Percentiles rank a stretch among this genome's conserved stretches.
Evolutionary conservation across 2,113 vertebrate genomes (phyloP).

Genomic region (Macrotus californicus): DNA sequence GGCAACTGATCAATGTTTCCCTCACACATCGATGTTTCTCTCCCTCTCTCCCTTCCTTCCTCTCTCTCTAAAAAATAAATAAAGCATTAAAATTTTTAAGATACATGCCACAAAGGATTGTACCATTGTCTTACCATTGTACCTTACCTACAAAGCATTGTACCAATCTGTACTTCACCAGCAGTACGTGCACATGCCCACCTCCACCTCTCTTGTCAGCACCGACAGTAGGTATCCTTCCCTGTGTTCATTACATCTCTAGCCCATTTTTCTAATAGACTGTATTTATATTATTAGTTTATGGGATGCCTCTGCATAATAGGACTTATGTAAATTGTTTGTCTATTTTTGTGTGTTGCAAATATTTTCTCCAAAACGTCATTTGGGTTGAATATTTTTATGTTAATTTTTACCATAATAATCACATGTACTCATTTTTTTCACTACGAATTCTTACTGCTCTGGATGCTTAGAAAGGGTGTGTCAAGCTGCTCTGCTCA

Average conservation of each 20-base stretch:
- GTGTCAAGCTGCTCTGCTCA: not conserved
- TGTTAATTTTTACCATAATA: not conserved
- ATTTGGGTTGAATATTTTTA: constrained; percentile 3
- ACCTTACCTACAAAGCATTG: not conserved
- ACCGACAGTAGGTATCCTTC: not conserved
- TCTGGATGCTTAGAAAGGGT: not conserved
- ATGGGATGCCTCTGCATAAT: not conserved
- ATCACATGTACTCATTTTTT: not conserved
- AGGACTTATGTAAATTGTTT: not conserved
- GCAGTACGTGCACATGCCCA: not conserved
- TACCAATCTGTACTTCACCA: not conserved
- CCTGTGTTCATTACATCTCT: not conserved
- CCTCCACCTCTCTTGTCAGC: not conserved
- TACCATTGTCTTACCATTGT: not conserved
- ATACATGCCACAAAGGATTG: not conserved
- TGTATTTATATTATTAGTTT: not conserved
- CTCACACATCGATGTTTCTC: too few relatives aligned
- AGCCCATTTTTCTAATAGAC: not conserved
- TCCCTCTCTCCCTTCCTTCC: too few relatives aligned
- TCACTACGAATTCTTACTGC: not conserved
- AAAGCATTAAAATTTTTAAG: not conserved
- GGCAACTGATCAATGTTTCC: too few relatives aligned
- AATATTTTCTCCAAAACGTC: not conserved
- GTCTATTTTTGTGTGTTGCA: not conserved
- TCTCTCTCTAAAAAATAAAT: too few relatives aligned